Evolutionary conservation across 2,113 vertebrate genomes (phyloP).

Genomic region (Pitta sordida): DNA sequence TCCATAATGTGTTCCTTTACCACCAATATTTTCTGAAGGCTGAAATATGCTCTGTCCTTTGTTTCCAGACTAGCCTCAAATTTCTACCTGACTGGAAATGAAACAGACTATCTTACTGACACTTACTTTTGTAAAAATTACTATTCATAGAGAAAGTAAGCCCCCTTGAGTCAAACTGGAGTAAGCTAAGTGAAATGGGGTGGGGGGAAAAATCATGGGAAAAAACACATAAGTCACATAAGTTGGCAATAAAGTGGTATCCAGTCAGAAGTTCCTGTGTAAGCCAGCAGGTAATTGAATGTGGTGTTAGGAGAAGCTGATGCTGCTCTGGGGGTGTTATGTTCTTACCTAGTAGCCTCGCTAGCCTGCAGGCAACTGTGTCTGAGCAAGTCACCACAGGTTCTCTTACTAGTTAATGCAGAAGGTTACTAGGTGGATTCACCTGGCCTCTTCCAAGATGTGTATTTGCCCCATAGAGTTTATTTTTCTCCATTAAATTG

Average conservation of each 20-base stretch:
- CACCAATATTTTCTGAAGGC: background rate
- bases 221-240: background rate
- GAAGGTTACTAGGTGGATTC: background rate
- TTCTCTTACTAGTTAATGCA: background rate
- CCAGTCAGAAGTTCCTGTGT: background rate
- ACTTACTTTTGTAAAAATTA: background rate
- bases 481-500: background rate
- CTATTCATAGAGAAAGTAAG: background rate
- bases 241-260: background rate
- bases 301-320: background rate
- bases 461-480: background rate
- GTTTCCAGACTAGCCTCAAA: background rate
- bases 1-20: background rate
- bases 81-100: background rate
- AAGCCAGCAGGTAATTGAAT: background rate
- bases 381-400: background rate
- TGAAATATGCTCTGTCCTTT: background rate
- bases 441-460: background rate
- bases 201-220: rapidly evolving
- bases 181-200: background rate
- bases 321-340: background rate
- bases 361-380: background rate
- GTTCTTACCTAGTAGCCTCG: background rate
- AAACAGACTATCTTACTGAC: background rate
- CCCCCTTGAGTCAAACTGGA: background rate